Percentiles rank a stretch among this genome's conserved stretches.
Conservation (phyloP, 2,888 invertebrate species). For the Yponomeuta cagnagella region DNA sequence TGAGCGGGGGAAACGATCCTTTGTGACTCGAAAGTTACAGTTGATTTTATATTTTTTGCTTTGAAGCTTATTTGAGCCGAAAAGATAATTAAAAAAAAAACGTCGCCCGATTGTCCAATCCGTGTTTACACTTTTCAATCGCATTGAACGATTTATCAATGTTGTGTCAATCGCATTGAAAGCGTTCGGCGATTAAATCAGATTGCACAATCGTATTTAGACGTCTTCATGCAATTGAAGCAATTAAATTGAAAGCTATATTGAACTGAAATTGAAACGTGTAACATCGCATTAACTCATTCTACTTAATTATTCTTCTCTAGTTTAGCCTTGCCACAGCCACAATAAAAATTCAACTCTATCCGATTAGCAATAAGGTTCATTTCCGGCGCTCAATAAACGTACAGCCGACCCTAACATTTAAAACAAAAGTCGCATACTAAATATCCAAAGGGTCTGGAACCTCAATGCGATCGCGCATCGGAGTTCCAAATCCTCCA, state of each 20-base stretch:
- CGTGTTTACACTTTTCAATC: too few species aligned
- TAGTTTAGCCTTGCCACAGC: not conserved
- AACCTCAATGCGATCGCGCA: not conserved
- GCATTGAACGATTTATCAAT: too few species aligned
- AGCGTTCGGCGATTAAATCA: too few species aligned
- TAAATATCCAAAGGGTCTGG: not conserved
- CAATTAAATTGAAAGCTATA: too few species aligned
- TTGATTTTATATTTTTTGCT: not conserved
- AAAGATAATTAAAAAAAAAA: too few species aligned
- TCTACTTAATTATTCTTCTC: not conserved
- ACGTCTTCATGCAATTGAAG: too few species aligned
- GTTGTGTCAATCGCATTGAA: too few species aligned
- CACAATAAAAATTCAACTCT: not conserved
- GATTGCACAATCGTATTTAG: too few species aligned
- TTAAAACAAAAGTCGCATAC: slow-evolving; percentile 4
- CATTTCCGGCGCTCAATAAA: not conserved
- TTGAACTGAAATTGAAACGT: too few species aligned
- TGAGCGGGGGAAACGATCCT: slow-evolving; percentile 1
- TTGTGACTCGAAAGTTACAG: not conserved
- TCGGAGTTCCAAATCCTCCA: slow-evolving; percentile 12
- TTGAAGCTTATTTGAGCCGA: too few species aligned
- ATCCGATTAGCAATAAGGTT: not conserved
- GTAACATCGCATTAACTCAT: too few species aligned
- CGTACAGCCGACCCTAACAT: slow-evolving; percentile 2
- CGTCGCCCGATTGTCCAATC: too few species aligned